Evolutionary conservation across 2,113 vertebrate species (phyloP).

Genomic region (Carassius carassius): DNA sequence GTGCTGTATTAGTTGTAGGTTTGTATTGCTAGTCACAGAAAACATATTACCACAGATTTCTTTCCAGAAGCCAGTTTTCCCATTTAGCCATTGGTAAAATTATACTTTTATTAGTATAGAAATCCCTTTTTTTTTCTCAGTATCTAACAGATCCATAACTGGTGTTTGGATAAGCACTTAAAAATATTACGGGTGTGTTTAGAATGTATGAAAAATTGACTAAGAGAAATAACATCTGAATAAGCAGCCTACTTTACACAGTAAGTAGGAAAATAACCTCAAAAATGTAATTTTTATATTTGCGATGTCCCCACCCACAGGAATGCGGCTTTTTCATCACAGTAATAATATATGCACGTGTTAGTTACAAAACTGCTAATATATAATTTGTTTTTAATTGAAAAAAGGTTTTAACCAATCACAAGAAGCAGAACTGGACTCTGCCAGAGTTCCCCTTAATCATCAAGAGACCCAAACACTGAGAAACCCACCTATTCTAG

Average conservation of each 20-base stretch:
- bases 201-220: neutral
- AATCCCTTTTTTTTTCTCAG: neutral
- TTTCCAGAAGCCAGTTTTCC: too few relatives aligned
- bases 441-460: neutral
- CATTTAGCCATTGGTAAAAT: too few relatives aligned
- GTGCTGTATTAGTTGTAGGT: too few relatives aligned
- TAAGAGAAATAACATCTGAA: neutral
- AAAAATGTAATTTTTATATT: neutral
- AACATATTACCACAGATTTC: too few relatives aligned
- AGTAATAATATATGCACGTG: neutral
- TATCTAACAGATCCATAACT: neutral
- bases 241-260: neutral
- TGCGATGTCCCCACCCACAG: neutral
- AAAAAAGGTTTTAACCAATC: neutral
- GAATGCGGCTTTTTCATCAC: neutral
- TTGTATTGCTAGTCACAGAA: too few relatives aligned
- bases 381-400: neutral
- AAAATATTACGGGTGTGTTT: neutral
- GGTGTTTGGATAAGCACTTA: neutral
- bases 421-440: neutral
- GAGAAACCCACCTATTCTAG: conserved; percentile 1
- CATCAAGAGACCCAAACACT: neutral
- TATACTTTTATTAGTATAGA: too few relatives aligned
- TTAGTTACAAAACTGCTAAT: neutral
- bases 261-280: neutral